Conservation (phyloP, 2,113 vertebrate species). For the Axis porcinus region DNA sequence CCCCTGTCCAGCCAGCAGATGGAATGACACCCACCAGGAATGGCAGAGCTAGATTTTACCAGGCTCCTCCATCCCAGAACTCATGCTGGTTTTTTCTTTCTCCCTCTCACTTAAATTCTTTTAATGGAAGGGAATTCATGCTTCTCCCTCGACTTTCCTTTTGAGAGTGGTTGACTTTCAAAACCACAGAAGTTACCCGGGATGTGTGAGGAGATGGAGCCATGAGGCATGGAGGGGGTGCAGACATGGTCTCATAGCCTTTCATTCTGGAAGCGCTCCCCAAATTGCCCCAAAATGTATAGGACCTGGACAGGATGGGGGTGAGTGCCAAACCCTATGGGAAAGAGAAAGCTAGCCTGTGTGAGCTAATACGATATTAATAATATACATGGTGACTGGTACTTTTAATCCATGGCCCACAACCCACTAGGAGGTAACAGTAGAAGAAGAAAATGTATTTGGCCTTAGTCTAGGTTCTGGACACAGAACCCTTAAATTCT, state of each 20-base stretch:
- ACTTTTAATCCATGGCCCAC: neutral
- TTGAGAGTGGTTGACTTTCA: neutral
- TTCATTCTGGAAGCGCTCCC: neutral
- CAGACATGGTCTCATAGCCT: neutral
- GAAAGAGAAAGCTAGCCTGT: neutral
- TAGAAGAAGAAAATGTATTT: neutral
- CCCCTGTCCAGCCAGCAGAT: neutral
- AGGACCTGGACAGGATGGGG: neutral
- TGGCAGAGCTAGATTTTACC: neutral
- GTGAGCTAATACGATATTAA: too few species aligned
- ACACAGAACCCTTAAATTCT: neutral
- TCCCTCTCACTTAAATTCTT: neutral
- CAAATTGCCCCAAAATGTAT: neutral
- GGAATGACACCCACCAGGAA: neutral
- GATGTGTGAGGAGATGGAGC: neutral
- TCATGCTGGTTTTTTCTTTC: neutral
- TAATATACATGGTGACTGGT: fast-evolving
- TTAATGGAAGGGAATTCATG: neutral
- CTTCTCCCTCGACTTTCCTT: neutral
- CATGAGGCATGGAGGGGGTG: neutral
- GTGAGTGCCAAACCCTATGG: neutral
- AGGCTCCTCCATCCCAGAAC: neutral
- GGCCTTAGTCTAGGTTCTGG: neutral
- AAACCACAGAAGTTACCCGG: neutral
- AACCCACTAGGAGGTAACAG: neutral